Evolutionary conservation across 1,140 invertebrate species (phyloP), one percentile per base, ranked within the genome.

Genomic region (Eurosta solidaginis): DNA sequence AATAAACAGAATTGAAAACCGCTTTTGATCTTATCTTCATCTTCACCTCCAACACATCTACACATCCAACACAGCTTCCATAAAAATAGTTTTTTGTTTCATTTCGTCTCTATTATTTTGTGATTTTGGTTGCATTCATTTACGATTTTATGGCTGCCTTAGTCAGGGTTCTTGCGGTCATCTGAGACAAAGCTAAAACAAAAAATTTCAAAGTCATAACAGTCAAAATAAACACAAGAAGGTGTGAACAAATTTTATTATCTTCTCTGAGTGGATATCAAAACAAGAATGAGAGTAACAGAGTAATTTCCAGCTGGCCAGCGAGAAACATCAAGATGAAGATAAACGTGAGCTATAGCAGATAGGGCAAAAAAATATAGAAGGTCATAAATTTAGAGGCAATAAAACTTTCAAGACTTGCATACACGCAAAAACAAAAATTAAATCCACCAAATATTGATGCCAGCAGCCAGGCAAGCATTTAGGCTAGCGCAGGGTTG

Each of bases 401-500:
- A 36, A 73, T 78, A 78, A 73, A 78, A 73, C 77, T 78, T 73
- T 73, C 77, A 78, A 49, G 59, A 36, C 59, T 20, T 49, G 73
- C 36, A 52, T 40, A 20, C 7, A 59, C 22, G 20, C 10, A 42
- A 33, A 44, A 20, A 29, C 54, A 45, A 73, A 47, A 76, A 42
- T 22, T 29, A 49, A 47, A 47, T 45, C 3, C 47, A 36, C 17
- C 47, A 4, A 52, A 50, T 45, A 3, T 20, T 17, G 25, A 4
- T 20, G 44, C 52, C 20, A 63, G 52, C 52, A 25, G 14, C 4
- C 22, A 14, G 52, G 3, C 7, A 25, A 25, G 44, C 7, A 9
- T 45, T 45, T 45, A 45, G 52, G 22, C 22, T 25, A 22, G 22
- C 25, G 52, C 52, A 22, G 22, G 22, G 22, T 20, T 3, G 52